Evolutionary conservation across 2,888 invertebrate species (phyloP).

Genomic region (Ecdyonurus torrentis): DNA sequence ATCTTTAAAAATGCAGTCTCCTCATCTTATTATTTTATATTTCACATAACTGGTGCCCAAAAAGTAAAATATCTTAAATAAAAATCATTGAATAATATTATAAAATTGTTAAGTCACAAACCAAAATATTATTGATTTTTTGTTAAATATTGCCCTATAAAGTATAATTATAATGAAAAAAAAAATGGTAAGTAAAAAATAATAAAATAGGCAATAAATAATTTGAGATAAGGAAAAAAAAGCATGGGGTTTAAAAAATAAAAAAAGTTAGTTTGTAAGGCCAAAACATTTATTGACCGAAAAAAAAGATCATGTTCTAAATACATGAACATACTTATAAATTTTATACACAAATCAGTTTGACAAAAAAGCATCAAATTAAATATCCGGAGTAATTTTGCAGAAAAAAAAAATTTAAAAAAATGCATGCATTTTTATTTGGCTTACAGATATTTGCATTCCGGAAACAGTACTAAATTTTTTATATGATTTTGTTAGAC

Average conservation of each 20-base stretch:
- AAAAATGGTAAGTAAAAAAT: no score
- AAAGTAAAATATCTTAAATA: no score
- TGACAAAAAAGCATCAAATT: not conserved
- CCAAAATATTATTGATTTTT: no score
- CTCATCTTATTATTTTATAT: no score
- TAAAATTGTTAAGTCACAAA: no score
- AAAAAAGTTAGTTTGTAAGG: not conserved
- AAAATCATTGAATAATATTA: no score
- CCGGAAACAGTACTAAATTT: not conserved
- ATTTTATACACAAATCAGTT: conserved; percentile 1
- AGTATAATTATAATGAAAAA: no score
- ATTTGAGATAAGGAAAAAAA: no score
- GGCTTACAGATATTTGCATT: not conserved
- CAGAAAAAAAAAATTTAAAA: not conserved
- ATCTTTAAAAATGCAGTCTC: no score
- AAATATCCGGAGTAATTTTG: not conserved
- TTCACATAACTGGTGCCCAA: no score
- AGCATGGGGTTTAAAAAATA: not conserved
- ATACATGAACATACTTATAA: not conserved
- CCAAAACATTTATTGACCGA: not conserved
- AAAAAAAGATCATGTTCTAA: not conserved
- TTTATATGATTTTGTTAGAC: not conserved
- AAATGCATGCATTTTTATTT: not conserved
- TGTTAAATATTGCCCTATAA: no score
- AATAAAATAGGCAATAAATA: no score